Evolutionary conservation across 2,888 invertebrate species (phyloP), one percentile per base, ranked within the genome.

Genomic region (Micropterix aruncella): DNA sequence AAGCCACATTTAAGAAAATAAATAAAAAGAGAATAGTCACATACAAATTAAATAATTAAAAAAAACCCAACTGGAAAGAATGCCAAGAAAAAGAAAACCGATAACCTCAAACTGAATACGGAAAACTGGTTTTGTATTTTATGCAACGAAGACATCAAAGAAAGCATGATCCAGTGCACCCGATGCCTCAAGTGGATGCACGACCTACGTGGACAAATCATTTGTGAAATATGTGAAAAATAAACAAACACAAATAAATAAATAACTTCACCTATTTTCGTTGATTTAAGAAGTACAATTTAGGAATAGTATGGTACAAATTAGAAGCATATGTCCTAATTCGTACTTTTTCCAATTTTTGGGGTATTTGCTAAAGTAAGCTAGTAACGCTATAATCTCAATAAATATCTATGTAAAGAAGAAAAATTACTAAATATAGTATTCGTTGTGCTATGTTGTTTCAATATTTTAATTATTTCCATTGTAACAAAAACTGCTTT

Each of bases 111-210:
- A n/a, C n/a, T n/a, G n/a, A n/a, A n/a, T n/a, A n/a, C n/a, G n/a
- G n/a, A n/a, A n/a, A n/a, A n/a, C n/a, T n/a, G n/a, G n/a, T n/a
- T n/a, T n/a, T n/a, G n/a, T n/a, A n/a, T n/a, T n/a, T n/a, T n/a
- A n/a, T n/a, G n/a, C n/a, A n/a, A n/a, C n/a, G n/a, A n/a, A n/a
- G n/a, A n/a, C n/a, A n/a, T n/a, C n/a, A n/a, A n/a, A n/a, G 38
- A 37, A 37, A 37, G 38, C 38, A 37, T 37, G 38, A 7, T 37
- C 38, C 38, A 37, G 16, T 37, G 38, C 38, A 37, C 38, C 38
- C 38, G 38, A 37, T 37, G 38, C 38, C 16, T 7, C 38, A 37
- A 37, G 38, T 37, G 38, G 38, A 37, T 37, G 38, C 38, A 37
- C 38, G 38, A 37, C 12, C 38, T 37, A 37, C 16, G 38, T 37